phyloP scores from a whole-genome alignment of 2,797 vertebrate genomes.

The Pipistrellus pygmaeus region DNA sequence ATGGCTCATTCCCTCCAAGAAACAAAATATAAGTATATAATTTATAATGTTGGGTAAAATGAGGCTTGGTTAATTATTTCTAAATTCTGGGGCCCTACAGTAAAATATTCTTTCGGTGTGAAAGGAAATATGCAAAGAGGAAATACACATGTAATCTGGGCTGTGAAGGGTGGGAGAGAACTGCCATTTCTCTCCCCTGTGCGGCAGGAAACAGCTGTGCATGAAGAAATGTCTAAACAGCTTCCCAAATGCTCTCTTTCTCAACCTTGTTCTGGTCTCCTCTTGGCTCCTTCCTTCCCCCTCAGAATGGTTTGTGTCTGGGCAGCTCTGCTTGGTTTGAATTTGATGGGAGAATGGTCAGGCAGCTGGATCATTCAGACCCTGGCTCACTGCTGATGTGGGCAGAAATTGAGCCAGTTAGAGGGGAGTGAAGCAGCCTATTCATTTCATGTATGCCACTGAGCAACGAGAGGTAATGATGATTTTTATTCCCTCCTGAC shows the following conservation, averaged over 20 bases:
- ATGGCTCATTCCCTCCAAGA: background rate
- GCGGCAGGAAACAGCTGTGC: background rate
- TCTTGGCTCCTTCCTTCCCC: background rate
- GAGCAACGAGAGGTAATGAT: background rate
- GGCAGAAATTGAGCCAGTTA: constrained; percentile 45
- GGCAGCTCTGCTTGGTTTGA: background rate
- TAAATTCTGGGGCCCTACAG: background rate
- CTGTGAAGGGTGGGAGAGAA: background rate
- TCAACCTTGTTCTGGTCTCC: background rate
- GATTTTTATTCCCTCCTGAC: constrained; percentile 48
- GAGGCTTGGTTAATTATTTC: background rate
- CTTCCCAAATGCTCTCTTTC: background rate
- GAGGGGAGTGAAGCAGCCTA: background rate
- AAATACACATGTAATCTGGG: background rate
- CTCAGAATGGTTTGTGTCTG: background rate
- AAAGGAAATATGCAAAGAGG: background rate
- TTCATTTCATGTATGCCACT: constrained; percentile 9
- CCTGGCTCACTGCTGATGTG: constrained; percentile 28
- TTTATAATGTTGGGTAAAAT: background rate
- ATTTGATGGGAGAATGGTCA: background rate
- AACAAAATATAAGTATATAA: background rate
- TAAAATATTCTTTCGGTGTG: background rate
- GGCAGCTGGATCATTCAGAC: background rate
- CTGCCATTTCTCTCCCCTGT: background rate
- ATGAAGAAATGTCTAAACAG: background rate